Percentiles rank a stretch among this genome's conserved stretches.
Evolutionary conservation across 2,113 vertebrate species (phyloP).

Genomic region (Prionailurus bengalensis): DNA sequence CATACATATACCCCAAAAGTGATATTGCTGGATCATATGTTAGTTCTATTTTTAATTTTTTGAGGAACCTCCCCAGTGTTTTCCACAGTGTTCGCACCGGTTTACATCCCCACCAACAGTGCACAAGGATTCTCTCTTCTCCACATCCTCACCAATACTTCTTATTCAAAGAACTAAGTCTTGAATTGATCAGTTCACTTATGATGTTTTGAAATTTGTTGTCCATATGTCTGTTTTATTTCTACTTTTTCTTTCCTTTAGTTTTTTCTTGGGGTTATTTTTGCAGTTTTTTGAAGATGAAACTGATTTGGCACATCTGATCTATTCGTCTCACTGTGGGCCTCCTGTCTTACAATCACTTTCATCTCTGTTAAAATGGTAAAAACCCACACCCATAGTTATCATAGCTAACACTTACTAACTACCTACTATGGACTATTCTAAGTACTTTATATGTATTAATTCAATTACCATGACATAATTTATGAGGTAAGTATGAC

Average conservation of each 20-base stretch:
- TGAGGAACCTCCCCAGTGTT: background rate
- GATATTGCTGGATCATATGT: background rate
- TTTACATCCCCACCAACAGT: background rate
- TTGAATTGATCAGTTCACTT: slow-evolving; percentile 25
- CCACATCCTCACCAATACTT: background rate
- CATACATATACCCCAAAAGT: background rate
- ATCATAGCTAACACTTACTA: background rate
- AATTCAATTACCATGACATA: slow-evolving; percentile 24
- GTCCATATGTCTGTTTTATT: background rate
- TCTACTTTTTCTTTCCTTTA: background rate
- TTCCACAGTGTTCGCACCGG: background rate
- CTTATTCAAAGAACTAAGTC: background rate
- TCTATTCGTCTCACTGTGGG: background rate
- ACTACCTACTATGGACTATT: background rate
- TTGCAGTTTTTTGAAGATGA: background rate
- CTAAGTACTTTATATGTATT: slow-evolving; percentile 20
- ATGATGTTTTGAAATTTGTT: background rate
- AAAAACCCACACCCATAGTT: background rate
- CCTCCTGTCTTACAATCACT: background rate
- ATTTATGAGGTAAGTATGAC: background rate
- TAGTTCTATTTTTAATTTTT: background rate
- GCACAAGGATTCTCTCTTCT: background rate
- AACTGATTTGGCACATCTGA: background rate
- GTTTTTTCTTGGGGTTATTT: background rate
- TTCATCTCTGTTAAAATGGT: slow-evolving; percentile 18